Evolutionary conservation across 2,888 invertebrate genomes (phyloP).

Genomic region (Prosapia bicincta): DNA sequence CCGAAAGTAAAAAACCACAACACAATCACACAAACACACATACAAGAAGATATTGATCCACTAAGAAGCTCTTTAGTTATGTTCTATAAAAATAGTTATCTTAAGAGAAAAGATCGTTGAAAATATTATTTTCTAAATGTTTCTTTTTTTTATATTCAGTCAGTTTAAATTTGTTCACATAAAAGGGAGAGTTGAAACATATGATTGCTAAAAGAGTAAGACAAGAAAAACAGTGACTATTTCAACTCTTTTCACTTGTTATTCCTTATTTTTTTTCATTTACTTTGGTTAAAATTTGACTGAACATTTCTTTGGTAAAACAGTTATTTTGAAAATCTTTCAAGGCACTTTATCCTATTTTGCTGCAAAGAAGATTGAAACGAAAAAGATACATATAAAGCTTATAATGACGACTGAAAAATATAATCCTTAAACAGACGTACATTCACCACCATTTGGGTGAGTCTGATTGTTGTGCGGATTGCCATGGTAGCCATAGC

Average conservation of each 20-base stretch:
- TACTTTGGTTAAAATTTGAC: too few species aligned
- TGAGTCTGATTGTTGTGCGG: constrained; percentile 58
- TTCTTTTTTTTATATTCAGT: background rate
- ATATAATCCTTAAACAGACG: constrained; percentile 47
- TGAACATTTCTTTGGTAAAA: too few species aligned
- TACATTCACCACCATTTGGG: constrained; percentile 74
- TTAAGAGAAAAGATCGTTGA: background rate
- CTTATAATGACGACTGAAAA: background rate
- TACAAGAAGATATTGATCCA: background rate
- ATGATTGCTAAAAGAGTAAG: too few species aligned
- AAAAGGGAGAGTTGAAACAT: too few species aligned
- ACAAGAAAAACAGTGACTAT: too few species aligned
- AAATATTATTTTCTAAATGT: background rate
- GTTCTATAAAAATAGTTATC: background rate
- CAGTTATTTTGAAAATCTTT: background rate
- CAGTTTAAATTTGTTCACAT: background rate
- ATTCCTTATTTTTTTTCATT: too few species aligned
- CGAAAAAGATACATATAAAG: background rate
- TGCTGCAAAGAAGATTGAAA: background rate
- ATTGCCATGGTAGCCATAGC: constrained; percentile 78
- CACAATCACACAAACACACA: background rate
- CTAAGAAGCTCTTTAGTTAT: background rate
- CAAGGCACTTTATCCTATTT: background rate
- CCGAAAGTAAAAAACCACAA: background rate
- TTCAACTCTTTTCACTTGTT: too few species aligned